Conservation (phyloP, 2,113 vertebrate genomes). For the Semicossyphus pulcher region DNA sequence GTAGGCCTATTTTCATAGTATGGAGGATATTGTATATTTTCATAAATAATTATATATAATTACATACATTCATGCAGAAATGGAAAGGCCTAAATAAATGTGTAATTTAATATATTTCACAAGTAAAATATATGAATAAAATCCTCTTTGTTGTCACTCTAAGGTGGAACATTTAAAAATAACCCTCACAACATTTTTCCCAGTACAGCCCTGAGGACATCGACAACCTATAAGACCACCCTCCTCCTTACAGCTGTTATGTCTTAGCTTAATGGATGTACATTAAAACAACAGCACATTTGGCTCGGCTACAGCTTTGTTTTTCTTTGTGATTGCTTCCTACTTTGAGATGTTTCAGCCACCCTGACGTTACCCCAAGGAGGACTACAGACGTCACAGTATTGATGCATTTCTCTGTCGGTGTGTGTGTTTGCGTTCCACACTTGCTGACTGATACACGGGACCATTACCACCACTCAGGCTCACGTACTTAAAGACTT, state of each 20-base stretch:
- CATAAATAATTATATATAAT: too few relatives aligned
- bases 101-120: too few relatives aligned
- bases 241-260: not conserved
- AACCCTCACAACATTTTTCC: not conserved
- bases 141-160: conserved; percentile 6
- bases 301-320: conserved; percentile 3
- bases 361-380: conserved; percentile 21
- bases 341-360: conserved; percentile 16
- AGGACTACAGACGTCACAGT: conserved; percentile 3
- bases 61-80: not conserved
- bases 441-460: conserved; percentile 35
- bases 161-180: not conserved
- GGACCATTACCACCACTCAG: conserved; percentile 51
- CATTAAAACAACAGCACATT: conserved; percentile 26
- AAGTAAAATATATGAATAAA: not conserved
- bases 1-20: not conserved
- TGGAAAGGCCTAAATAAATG: not conserved
- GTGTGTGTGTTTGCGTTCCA: conserved; percentile 27
- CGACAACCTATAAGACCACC: conserved; percentile 23
- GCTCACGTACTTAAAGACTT: conserved; percentile 43
- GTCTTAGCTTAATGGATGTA: conserved; percentile 19
- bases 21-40: too few relatives aligned
- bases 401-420: conserved; percentile 1
- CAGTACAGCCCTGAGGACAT: conserved; percentile 47
- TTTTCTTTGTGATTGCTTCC: conserved; percentile 52